Evolutionary conservation across 2,113 vertebrate genomes (phyloP), one percentile per base, ranked within the genome.

Genomic region (Melanocharis versteri): DNA sequence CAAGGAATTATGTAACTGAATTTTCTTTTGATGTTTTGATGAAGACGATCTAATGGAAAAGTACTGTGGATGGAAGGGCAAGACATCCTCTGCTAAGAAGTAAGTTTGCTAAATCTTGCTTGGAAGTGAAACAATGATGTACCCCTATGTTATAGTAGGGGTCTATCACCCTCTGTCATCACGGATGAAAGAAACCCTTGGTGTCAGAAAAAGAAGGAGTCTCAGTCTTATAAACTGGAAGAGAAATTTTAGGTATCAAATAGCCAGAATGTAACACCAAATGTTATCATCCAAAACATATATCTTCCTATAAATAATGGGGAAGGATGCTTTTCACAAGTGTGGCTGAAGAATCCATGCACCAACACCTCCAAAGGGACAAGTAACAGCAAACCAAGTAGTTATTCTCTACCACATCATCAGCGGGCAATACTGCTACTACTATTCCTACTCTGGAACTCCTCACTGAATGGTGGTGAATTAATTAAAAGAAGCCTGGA

Each of bases 271-370:
- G 11, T 26, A 33, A 30, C 24, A 27, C n/a, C 17, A 72, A 64
- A 89, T 44, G 18, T 10, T 40, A 66, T 61, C 0, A 0, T 39
- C 15, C 1, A 0, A 79, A 66, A 20, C 5, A 5, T 47, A 2
- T 11, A 50, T 70, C 21, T 77, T 81, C 35, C 42, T 47, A 4
- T 10, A 72, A 60, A 28, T 30, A 6, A 70, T 35, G 11, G 10
- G 6, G 19, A 35, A 5, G 6, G 10, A 69, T 47, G 11, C 2
- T 82, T 70, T 82, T 66, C 65, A 71, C 11, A 68, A 31, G 7
- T 44, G 24, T 71, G 22, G 8, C 30, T 89, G 44, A 92, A 50
- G n/a, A 26, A 27, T 82, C 33, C 11, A 17, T 14, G 17, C 39
- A 87, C 35, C 24, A 85, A 30, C 35, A 68, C 22, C 27, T 70